Percentiles rank a stretch among this genome's conserved stretches.
These are phyloP conservation scores for Xiphophorus couchianus DNA, from an alignment of 2,113 vertebrate genomes.

Conservation along the genomic window DNA sequence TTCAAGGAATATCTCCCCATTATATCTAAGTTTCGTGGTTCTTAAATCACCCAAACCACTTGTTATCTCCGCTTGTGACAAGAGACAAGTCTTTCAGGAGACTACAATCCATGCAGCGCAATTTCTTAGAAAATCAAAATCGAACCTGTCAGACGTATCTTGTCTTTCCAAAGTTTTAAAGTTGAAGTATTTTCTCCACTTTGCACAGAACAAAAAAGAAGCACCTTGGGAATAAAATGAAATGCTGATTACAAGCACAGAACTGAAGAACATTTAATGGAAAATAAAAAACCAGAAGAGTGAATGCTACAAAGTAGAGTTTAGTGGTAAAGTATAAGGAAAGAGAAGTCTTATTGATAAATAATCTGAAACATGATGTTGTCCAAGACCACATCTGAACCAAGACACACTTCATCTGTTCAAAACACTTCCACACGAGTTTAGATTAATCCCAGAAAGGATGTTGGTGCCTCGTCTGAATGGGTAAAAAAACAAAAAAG, in stretches of 20 bases:
- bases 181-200: neutral
- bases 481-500: neutral
- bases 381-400: no score
- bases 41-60: slow-evolving; percentile 34
- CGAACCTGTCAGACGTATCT: neutral
- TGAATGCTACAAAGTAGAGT: neutral
- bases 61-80: slow-evolving; percentile 22
- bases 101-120: neutral
- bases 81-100: neutral
- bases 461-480: neutral
- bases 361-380: no score
- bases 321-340: no score
- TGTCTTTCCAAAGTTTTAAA: neutral
- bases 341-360: no score
- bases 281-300: neutral
- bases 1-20: slow-evolving; percentile 21
- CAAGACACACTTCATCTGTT: no score
- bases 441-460: no score
- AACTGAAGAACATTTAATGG: neutral
- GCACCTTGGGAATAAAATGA: neutral
- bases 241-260: neutral
- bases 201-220: neutral
- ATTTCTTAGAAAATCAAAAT: neutral
- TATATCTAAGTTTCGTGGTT: slow-evolving; percentile 16
- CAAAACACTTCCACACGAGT: no score